These are phyloP conservation scores for Trichoplax adhaerens DNA, from an alignment of 37 sponge, comb jelly and placozoan species.

Conservation along the genomic window DNA sequence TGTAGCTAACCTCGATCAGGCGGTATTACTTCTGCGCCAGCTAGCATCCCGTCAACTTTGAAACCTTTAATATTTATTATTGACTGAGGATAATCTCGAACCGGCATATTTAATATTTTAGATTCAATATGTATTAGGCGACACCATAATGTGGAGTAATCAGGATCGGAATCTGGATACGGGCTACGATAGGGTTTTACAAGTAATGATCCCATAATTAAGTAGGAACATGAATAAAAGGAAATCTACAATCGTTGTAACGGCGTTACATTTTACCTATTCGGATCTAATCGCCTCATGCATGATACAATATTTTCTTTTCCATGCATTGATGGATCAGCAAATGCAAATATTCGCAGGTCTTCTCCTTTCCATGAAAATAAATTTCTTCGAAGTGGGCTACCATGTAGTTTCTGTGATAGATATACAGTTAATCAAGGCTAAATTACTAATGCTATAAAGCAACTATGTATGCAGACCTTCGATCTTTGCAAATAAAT, in stretches of 20 bases:
- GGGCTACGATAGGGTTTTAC: conserved; percentile 14
- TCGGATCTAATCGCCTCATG: conserved; percentile 39
- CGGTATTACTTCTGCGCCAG: conserved; percentile 61
- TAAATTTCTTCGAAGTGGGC: too few species aligned
- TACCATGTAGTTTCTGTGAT: too few species aligned
- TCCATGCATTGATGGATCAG: conserved; percentile 57
- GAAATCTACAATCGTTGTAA: too few species aligned
- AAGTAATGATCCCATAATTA: too few species aligned
- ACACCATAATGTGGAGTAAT: conserved; percentile 68
- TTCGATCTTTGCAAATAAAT: conserved; percentile 28
- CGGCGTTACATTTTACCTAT: not conserved
- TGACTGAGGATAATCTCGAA: conserved; percentile 64
- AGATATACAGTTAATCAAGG: too few species aligned
- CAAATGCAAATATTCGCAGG: conserved; percentile 17
- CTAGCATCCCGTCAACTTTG: conserved; percentile 32
- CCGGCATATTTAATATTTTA: conserved; percentile 22
- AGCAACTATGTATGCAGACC: too few species aligned
- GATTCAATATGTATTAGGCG: conserved; percentile 6
- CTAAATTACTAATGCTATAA: too few species aligned
- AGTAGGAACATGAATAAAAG: too few species aligned
- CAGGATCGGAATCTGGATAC: conserved; percentile 27
- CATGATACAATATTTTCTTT: conserved; percentile 19
- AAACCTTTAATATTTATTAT: conserved; percentile 19
- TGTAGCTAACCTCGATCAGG: not conserved
- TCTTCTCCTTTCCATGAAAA: too few species aligned